Base-by-base conservation (phyloP, 2,888 invertebrate genomes). In the Panopea generosa region DNA sequence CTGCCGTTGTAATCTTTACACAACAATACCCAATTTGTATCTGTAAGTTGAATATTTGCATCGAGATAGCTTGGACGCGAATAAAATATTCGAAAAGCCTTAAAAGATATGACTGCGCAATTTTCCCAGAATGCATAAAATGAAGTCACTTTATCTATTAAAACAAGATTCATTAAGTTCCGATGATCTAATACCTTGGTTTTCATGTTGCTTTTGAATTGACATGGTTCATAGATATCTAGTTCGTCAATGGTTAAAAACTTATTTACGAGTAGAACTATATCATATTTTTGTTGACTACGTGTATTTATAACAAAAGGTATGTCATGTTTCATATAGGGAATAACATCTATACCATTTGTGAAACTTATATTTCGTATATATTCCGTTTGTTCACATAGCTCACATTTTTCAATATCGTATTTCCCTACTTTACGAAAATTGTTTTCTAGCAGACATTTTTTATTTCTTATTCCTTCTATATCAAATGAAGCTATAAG, bases 121-220 rank as follows among this genome's bases (percentile, higher is more conserved):
- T 74, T 74, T 50, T 74, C 74, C 74, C 74, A 74, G 16, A 61
- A 9, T 4, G 63, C 68, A 27, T 74, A 74, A 20, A 63, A 68
- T 20, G 68, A 59, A 2, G 7, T 47, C 1, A 59, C 14, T 24
- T 59, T 27, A 24, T 43, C 59, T 4, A 9, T 16, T 22, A 18
- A 33, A 26, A 74, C 18, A 22, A 53, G 45, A 16, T 59, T 53
- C 7, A 74, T 22, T 3, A 74, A 33, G 2, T 63, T 18, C 9
- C 57, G 29, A 53, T 68, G 74, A 1, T 68, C 68, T 3, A 47
- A n/a, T 4, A 60, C 63, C 22, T 53, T 62, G 14, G 29, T n/a
- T 40, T 59, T 74, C 22, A 62, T 22, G 47, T 74, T 74, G 16
- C 68, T 68, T 16, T 26, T 52, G 38, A 68, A 74, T 27, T 61